Evolutionary conservation across 2,888 invertebrate species (phyloP), one percentile per base, ranked within the genome.

Genomic region (Zelleria hepariella): DNA sequence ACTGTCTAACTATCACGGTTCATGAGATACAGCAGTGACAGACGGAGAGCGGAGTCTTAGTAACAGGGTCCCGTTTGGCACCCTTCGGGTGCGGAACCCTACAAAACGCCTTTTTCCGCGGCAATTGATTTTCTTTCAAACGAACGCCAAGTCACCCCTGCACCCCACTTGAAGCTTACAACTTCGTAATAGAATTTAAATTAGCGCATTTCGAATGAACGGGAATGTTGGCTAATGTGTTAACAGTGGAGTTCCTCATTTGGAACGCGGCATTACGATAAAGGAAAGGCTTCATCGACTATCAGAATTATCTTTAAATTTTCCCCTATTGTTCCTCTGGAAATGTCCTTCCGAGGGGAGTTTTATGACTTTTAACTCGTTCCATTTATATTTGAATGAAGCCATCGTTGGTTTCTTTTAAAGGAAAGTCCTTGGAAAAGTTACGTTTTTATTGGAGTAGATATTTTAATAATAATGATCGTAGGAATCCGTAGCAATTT

Each of bases 81-180:
- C n/a, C n/a, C n/a, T n/a, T n/a, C n/a, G n/a, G n/a, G n/a, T n/a
- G n/a, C n/a, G n/a, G n/a, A n/a, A n/a, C n/a, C n/a, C n/a, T n/a
- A n/a, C n/a, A n/a, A n/a, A 42, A 42, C 32, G 74, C 74, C 32
- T 74, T 74, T 76, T 82, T 76, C 71, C 77, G 71, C 70, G 70
- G 69, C 82, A 78, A 84, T 86, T 82, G 84, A 82, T 84, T 85
- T 74, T 73, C 75, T 78, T 73, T 74, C 74, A 73, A 78, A 78
- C 70, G 72, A 77, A 77, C 70, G 69, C 73, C 68, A 76, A 73
- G 72, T 63, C 64, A 58, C 64, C 58, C 65, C 60, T 72, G 66
- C 71, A 60, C 20, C 27, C 56, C 24, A 47, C 57, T 60, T 55
- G 61, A 57, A 59, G 67, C 66, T 70, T 80, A 75, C 63, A 20